These are phyloP conservation scores for Mechanitis messenoides DNA, from an alignment of 2,888 invertebrate genomes.

Conservation along the genomic window DNA sequence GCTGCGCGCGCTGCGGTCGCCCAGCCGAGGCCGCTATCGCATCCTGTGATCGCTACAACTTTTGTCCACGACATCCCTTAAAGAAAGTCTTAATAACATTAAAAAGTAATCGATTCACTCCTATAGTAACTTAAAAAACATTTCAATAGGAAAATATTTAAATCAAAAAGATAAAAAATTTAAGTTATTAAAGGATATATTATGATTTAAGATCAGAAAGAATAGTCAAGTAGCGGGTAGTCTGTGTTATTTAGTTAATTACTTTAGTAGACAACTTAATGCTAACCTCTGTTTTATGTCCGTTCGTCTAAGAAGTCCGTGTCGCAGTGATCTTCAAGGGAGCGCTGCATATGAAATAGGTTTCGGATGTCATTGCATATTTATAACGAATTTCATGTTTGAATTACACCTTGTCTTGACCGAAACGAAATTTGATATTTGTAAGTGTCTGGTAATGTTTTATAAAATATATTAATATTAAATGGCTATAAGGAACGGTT, in stretches of 20 bases:
- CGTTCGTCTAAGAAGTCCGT: conserved; percentile 20
- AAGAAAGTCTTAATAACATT: conserved; percentile 6
- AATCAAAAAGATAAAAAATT: too few relatives aligned
- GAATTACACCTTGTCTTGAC: conserved; percentile 37
- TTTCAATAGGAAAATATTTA: neutral
- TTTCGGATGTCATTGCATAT: conserved; percentile 70
- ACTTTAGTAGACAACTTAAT: neutral
- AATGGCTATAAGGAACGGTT: too few relatives aligned
- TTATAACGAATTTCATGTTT: conserved; percentile 64
- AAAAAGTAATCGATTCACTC: conserved; percentile 12
- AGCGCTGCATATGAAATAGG: conserved; percentile 60
- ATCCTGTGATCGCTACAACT: conserved; percentile 86
- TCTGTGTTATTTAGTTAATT: neutral
- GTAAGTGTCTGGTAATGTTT: too few relatives aligned
- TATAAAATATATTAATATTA: too few relatives aligned
- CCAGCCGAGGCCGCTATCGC: conserved; percentile 90
- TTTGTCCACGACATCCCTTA: conserved; percentile 46
- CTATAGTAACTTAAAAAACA: neutral
- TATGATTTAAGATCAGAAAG: too few relatives aligned
- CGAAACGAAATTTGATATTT: conserved; percentile 12
- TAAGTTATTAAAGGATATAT: too few relatives aligned
- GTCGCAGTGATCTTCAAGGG: conserved; percentile 23
- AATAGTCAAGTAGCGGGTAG: neutral
- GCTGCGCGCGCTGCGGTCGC: conserved; percentile 80
- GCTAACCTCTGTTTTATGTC: conserved; percentile 6